phyloP scores from a whole-genome alignment of 2,113 vertebrate species.

The Ptychochromis oligacanthus region DNA sequence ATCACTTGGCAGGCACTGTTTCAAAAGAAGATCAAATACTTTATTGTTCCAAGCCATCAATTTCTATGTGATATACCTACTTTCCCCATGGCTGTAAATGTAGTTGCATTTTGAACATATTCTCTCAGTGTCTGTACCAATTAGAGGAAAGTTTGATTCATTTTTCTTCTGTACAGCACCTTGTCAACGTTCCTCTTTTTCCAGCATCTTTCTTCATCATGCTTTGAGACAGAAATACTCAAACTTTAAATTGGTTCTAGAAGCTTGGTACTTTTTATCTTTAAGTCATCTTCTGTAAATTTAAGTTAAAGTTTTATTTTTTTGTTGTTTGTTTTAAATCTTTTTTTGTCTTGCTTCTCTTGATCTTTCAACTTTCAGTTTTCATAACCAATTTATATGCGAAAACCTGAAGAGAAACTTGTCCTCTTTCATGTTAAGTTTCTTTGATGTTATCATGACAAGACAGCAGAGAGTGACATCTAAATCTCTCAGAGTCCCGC shows the following conservation, averaged over 20 bases:
- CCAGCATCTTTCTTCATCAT: neutral
- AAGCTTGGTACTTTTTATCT: neutral
- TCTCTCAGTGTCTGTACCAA: neutral
- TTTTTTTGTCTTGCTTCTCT: neutral
- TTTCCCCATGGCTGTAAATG: neutral
- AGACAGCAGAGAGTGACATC: neutral
- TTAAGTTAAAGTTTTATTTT: neutral
- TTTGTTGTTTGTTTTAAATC: neutral
- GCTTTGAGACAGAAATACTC: neutral
- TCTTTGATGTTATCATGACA: neutral
- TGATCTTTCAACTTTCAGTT: neutral
- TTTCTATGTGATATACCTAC: neutral
- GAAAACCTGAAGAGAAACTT: neutral
- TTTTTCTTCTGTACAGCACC: neutral
- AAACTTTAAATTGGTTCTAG: neutral
- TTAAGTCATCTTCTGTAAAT: neutral
- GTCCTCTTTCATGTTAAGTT: neutral
- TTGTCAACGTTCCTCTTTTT: neutral
- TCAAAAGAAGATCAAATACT: neutral
- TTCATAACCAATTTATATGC: neutral
- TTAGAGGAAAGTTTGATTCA: neutral
- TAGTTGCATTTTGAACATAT: neutral
- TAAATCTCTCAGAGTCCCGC: neutral
- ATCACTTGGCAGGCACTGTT: neutral
- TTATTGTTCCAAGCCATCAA: neutral